Evolutionary conservation across 2,113 vertebrate species (phyloP), one percentile per base, ranked within the genome.

Genomic region (Gymnocephalus cernua): DNA sequence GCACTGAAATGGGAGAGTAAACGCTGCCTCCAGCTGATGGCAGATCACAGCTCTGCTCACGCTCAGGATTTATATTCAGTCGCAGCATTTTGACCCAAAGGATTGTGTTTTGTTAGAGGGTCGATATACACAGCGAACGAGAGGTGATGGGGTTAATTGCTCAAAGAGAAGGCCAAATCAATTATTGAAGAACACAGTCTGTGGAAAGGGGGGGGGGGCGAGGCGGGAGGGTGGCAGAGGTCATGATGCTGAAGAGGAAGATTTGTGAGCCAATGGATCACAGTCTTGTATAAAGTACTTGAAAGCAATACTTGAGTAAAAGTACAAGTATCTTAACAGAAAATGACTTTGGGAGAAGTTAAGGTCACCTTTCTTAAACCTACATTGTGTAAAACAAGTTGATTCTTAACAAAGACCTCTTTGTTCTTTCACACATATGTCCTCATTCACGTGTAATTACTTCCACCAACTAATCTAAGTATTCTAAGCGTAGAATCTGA

Each of bases 81-180:
- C 45, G 3, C 21, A 1, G 16, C 27, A 21, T 61, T 51, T 68
- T 70, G 45, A 41, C 62, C 57, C 76, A 6, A 63, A 21, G 65
- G 69, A 79, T 8, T n/a, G 15, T 50, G 63, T 73, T 91, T 67
- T 79, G 61, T 58, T 67, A n/a, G 41, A 4, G 21, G 74, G 63
- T 89, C 83, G 54, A 91, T 89, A 91, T 90, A 75, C 53, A 51
- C 70, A 74, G 53, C 27, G 78, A 90, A 88, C 21, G 51, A 21
- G 71, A 73, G 80, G 68, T 82, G 83, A 85, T 78, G 47, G 64
- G 89, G 88, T 90, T 90, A 92, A 91, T 91, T 87, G 82, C 84
- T 80, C 58, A 85, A 75, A 82, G 38, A 73, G 81, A 82, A 88
- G 84, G 87, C 90, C 84, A 86, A 66, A 80, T 86, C 83, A 61